A percentile compares a stretch with the other conserved stretches of the same genome.
These are phyloP conservation scores for Ypsolopha sequella DNA, from an alignment of 2,888 invertebrate genomes.

Conservation along the genomic window DNA sequence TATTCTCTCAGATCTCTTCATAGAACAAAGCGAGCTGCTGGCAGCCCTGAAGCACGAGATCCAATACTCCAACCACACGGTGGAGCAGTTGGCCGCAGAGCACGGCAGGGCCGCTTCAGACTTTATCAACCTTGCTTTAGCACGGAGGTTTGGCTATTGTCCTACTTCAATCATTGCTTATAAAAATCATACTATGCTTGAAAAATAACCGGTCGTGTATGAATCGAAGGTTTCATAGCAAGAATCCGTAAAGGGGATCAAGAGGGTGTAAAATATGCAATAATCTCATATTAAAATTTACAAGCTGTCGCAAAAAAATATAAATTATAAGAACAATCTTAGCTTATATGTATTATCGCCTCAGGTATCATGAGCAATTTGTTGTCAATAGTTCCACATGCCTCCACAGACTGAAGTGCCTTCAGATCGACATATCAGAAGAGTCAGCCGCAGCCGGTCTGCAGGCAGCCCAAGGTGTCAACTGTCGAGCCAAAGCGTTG, in stretches of 20 bases:
- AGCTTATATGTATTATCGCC: too few relatives aligned
- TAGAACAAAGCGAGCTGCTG: constrained; percentile 36
- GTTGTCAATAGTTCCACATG: background rate
- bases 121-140: constrained; percentile 21
- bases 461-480: constrained; percentile 8
- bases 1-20: constrained; percentile 27
- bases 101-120: constrained; percentile 27
- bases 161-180: background rate
- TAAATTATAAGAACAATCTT: too few relatives aligned
- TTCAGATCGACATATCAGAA: constrained; percentile 8
- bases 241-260: background rate
- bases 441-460: constrained; percentile 2
- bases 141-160: constrained; percentile 16
- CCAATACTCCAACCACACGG: constrained; percentile 22
- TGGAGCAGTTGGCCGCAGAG: constrained; percentile 21
- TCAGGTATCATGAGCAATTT: background rate
- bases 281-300: background rate
- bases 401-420: constrained; percentile 11
- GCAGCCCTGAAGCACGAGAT: constrained; percentile 33
- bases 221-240: background rate
- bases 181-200: background rate
- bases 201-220: background rate
- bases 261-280: background rate
- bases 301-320: too few relatives aligned
- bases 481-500: constrained; percentile 26